These are phyloP conservation scores for Ctenodactylus gundi DNA, from an alignment of 2,113 vertebrate genomes.

Conservation along the genomic window DNA sequence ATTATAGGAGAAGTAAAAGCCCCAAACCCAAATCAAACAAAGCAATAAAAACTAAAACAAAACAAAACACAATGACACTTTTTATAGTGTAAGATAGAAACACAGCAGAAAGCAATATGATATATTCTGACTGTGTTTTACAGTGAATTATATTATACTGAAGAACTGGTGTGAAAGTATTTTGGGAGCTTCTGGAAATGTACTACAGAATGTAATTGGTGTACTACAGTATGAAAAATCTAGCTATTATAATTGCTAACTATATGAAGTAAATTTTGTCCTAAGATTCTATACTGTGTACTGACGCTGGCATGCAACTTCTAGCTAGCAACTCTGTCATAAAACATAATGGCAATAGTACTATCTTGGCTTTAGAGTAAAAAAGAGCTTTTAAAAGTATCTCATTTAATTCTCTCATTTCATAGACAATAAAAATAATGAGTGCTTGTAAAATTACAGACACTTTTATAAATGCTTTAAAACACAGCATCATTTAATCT, in stretches of 20 bases:
- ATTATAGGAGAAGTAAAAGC: neutral
- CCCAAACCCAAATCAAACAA: no score
- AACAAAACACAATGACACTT: no score
- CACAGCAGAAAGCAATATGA: slow-evolving; percentile 63
- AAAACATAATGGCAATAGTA: neutral
- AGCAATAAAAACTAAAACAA: no score
- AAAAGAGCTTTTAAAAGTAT: neutral
- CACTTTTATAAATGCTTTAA: neutral
- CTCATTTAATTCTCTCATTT: slow-evolving; percentile 35
- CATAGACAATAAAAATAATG: slow-evolving; percentile 1
- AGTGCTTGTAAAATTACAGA: neutral
- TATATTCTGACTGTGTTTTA: slow-evolving; percentile 73
- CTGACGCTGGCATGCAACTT: slow-evolving; percentile 78
- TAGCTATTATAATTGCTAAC: slow-evolving; percentile 78
- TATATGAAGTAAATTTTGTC: slow-evolving; percentile 75
- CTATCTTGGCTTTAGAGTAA: neutral
- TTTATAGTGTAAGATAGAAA: neutral
- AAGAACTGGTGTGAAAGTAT: slow-evolving; percentile 23
- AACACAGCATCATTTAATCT: neutral
- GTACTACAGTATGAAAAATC: slow-evolving; percentile 77
- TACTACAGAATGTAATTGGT: slow-evolving; percentile 70
- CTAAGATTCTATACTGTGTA: slow-evolving; percentile 76
- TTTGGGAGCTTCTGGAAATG: slow-evolving; percentile 63
- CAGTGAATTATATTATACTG: slow-evolving; percentile 26
- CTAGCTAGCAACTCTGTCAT: slow-evolving; percentile 79